These are phyloP conservation scores for Cybosia mesomella DNA, from an alignment of 2,888 invertebrate genomes.

Conservation along the genomic window DNA sequence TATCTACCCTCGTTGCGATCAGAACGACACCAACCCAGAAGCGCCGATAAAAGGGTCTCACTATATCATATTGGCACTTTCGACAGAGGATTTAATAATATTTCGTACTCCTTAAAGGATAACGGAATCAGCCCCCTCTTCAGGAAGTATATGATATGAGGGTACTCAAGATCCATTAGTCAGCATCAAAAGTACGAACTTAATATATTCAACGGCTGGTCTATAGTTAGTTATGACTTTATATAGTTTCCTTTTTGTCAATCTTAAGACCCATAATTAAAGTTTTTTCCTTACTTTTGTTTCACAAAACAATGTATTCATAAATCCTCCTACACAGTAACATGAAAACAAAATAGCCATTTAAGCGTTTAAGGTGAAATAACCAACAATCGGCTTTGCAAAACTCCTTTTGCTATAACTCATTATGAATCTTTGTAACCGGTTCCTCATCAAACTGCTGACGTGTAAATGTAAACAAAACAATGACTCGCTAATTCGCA, in stretches of 20 bases:
- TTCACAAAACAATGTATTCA: neutral
- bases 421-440: constrained; percentile 64
- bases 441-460: constrained; percentile 71
- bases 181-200: constrained; percentile 51
- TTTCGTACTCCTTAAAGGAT: constrained; percentile 77
- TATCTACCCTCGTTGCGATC: constrained; percentile 77
- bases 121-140: constrained; percentile 56
- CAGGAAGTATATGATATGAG: constrained; percentile 59
- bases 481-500: constrained; percentile 83
- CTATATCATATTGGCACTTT: constrained; percentile 85
- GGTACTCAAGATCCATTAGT: constrained; percentile 53
- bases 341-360: constrained; percentile 9
- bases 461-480: constrained; percentile 86
- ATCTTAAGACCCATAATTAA: neutral
- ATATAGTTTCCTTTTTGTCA: neutral
- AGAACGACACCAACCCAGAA: constrained; percentile 62
- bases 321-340: neutral
- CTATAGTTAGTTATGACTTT: constrained; percentile 22
- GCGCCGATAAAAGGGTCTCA: constrained; percentile 76
- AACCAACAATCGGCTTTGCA: constrained; percentile 23
- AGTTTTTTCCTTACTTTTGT: neutral
- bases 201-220: constrained; percentile 40
- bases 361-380: constrained; percentile 22
- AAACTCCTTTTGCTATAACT: constrained; percentile 40
- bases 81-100: constrained; percentile 71